Evolutionary conservation across 2,797 vertebrate species (phyloP), one percentile per base, ranked within the genome.

Genomic region (Knipowitschia caucasica): DNA sequence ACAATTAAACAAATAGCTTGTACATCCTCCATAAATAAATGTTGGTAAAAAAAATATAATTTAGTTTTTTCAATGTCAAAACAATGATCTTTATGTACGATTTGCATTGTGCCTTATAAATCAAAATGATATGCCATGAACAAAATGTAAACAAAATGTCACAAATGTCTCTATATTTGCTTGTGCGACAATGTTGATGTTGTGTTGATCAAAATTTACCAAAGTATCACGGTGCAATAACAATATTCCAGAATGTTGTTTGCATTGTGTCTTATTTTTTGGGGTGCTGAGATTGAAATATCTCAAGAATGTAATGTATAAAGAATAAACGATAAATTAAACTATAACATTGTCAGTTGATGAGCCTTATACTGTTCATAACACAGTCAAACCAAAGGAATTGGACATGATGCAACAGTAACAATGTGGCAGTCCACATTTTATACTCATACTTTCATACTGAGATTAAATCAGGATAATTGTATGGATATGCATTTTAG

Each of bases 51-150:
- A n/a, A n/a, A n/a, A n/a, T n/a, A n/a, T n/a, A n/a, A n/a, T n/a
- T n/a, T n/a, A n/a, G n/a, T n/a, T n/a, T n/a, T n/a, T 24, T 62
- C 33, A 54, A 36, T 59, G 56, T 61, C 57, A 52, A 2, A 26
- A 14, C 17, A 55, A n/a, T 24, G 47, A 62, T 18, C 46, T 18
- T 52, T 23, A 6, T 44, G 4, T 40, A 27, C 59, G 14, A 10
- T 46, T 64, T 60, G 71, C 47, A 54, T 9, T 36, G 59, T 80
- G 71, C 71, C 64, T 82, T 72, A 55, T 5, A 14, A 25, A 43
- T 43, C 12, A 43, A 43, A 39, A 24, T n/a, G 20, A 2, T 24
- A 25, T 24, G 21, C 21, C 7, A 25, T 3, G 14, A n/a, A 43
- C 21, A n/a, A 42, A 42, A 38, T 4, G 4, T 20, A 20, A 20